Base-by-base conservation (phyloP, 2,888 invertebrate genomes). In the Lymantria monacha region DNA sequence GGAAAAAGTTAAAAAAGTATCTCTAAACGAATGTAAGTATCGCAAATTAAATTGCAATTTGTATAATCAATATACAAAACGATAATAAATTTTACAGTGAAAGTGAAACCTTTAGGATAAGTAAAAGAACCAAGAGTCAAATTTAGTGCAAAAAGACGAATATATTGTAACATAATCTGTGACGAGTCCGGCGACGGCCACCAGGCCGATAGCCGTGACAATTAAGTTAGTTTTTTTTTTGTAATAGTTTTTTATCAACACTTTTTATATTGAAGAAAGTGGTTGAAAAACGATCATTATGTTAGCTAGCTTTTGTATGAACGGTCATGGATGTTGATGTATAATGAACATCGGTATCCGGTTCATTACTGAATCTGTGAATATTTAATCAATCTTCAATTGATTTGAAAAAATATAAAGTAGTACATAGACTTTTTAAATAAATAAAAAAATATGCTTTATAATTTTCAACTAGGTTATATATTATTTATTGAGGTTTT, bases 211-310 rank as follows among this genome's bases (percentile, higher is more conserved):
- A 80, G 57, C 72, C 86, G 81, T 83, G 75, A 83, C 85, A 88
- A 87, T 89, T 81, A 77, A 86, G 79, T 87, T 88, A 85, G 54
- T 78, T 86, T 87, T 86, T 87, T 81, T n/a, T n/a, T n/a, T n/a
- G n/a, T 70, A 64, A 58, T 64, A 65, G 61, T 76, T 68, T 76
- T 74, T 74, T 53, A 51, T 54, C 46, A 15, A 47, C 53, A 59
- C 62, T 74, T 71, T 71, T 75, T 75, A 65, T 57, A 51, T 48
- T 50, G 78, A 87, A 79, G 88, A 87, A 89, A 87, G 87, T 87
- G 70, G 58, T 77, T 61, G 70, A 80, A 83, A 79, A 80, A 79
- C 72, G 75, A 73, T 79, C 72, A 78, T 83, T 80, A 79, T 74
- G 72, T 74, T 76, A 70, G 62, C 63, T 48, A 69, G 73, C 73